Evolutionary conservation across 2,888 invertebrate species (phyloP).

Genomic region (Pseudoips prasinana): DNA sequence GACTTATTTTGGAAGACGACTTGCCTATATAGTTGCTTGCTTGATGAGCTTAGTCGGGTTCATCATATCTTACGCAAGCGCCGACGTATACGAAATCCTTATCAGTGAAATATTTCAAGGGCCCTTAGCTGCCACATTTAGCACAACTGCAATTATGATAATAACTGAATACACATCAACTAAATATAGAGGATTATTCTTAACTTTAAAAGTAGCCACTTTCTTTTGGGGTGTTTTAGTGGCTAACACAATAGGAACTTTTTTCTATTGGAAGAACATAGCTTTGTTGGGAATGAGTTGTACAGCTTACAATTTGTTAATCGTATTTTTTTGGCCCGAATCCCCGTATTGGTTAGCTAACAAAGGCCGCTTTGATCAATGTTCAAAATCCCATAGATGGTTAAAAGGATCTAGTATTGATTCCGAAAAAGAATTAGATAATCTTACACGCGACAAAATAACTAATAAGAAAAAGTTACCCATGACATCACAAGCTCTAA

Average conservation of each 20-base stretch:
- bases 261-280: conserved; percentile 38
- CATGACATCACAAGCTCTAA: conserved; percentile 1
- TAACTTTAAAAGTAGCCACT: conserved; percentile 32
- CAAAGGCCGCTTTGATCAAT: conserved; percentile 13
- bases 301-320: conserved; percentile 17
- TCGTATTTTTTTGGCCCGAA: conserved; percentile 35
- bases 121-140: conserved; percentile 7
- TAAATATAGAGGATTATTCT: conserved; percentile 28
- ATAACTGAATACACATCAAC: conserved; percentile 19
- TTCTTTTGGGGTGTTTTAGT: conserved; percentile 19
- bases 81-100: conserved; percentile 28
- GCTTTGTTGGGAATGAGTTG: conserved; percentile 24
- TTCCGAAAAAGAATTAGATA: conserved; percentile 1
- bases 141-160: conserved; percentile 11
- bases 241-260: conserved; percentile 39
- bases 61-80: conserved; percentile 29
- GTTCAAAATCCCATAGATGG: conserved; percentile 27
- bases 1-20: conserved; percentile 16
- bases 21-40: conserved; percentile 12
- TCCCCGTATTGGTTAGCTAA: conserved; percentile 37
- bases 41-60: conserved; percentile 15
- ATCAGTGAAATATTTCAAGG: conserved; percentile 31
- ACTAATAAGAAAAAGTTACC: conserved; percentile 9
- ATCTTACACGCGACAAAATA: conserved; percentile 35
- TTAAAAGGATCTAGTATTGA: conserved; percentile 22